Conservation (phyloP, 2,113 vertebrate genomes). For the Kryptolebias marmoratus region DNA sequence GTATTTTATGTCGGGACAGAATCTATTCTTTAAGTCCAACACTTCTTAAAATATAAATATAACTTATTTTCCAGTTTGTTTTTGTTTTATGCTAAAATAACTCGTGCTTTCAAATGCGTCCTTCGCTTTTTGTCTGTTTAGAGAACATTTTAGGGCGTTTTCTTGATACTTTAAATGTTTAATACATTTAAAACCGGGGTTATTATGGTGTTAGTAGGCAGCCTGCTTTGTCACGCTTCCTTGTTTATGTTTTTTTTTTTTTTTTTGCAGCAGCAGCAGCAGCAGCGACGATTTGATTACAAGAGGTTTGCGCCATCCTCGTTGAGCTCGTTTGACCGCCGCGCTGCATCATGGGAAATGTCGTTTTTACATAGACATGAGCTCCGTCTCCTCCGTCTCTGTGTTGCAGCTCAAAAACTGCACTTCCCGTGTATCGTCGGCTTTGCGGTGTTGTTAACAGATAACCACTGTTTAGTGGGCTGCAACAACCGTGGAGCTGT, state of each 20-base stretch:
- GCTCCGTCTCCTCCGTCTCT: accelerated
- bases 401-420: slow-evolving; percentile 22
- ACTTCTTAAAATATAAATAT: too few species aligned
- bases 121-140: not conserved
- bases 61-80: too few species aligned
- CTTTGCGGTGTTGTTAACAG: slow-evolving; percentile 26
- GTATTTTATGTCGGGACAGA: too few species aligned
- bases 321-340: slow-evolving; percentile 5
- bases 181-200: not conserved
- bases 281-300: not conserved
- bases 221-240: slow-evolving; percentile 49
- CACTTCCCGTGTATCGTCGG: slow-evolving; percentile 33
- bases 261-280: not conserved
- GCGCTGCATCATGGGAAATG: slow-evolving; percentile 29
- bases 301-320: slow-evolving; percentile 13
- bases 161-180: not conserved
- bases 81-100: too few species aligned
- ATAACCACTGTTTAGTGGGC: not conserved
- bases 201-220: not conserved
- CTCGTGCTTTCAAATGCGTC: not conserved
- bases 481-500: slow-evolving; percentile 42
- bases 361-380: not conserved
- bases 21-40: too few species aligned
- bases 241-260: slow-evolving; percentile 61
- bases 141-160: too few species aligned